Evolutionary conservation across 2,797 vertebrate genomes (phyloP), one percentile per base, ranked within the genome.

Genomic region (Benthosema pterotum): DNA sequence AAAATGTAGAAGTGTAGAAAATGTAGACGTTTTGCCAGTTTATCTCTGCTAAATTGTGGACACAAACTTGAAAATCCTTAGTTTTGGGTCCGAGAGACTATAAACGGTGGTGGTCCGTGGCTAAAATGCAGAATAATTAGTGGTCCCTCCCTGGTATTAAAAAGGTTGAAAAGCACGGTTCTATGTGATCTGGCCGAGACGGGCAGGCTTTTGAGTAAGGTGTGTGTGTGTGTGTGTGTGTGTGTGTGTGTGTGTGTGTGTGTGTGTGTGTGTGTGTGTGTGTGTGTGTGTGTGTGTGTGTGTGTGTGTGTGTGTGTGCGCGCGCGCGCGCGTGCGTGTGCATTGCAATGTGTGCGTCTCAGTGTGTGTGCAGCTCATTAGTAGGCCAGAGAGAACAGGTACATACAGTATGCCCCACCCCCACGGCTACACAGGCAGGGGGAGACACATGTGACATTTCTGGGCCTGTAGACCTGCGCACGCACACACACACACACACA

Each of bases 311-410:
- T 38, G 56, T 49, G 49, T 22, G 16, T 54, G n/a, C 1, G 28
- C 16, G 32, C n/a, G 18, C 4, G 22, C 45, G 45, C 38, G 45
- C 25, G 57, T 12, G 16, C 15, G 45, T 15, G 45, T 17, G 56
- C 28, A 38, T 15, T 53, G n/a, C 9, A n/a, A n/a, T 54, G 28
- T 19, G 18, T 11, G 22, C 17, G 19, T 67, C 32, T 52, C 43
- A 63, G 49, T 52, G 28, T 43, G 47, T 42, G 25, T n/a, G 42
- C 5, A 47, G 22, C 61, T 74, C 63, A 74, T 81, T 78, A 79
- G 60, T 38, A 53, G 65, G 65, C 71, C 65, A 63, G 57, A 38
- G 49, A 70, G 74, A 73, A 58, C 64, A 74, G 62, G 73, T 69
- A 62, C 25, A 69, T 56, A n/a, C n/a, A n/a, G n/a, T n/a, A 53